A percentile compares a stretch with the other conserved stretches of the same genome.
These are phyloP conservation scores for Oplegnathus fasciatus DNA, from an alignment of 2,113 vertebrate species.

Conservation along the genomic window DNA sequence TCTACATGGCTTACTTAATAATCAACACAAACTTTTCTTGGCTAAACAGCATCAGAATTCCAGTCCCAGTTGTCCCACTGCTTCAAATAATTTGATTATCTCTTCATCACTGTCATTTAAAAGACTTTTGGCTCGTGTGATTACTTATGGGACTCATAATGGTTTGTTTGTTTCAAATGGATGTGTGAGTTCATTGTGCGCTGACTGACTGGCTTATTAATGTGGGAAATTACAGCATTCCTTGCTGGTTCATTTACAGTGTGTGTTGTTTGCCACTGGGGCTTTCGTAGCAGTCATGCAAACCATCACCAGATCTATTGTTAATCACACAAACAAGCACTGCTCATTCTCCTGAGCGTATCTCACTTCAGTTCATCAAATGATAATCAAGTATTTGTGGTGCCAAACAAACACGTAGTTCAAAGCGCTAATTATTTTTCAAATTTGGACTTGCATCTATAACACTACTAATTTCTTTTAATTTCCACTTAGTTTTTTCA, in stretches of 20 bases:
- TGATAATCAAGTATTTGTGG: slow-evolving; percentile 16
- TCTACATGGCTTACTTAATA: slow-evolving; percentile 1
- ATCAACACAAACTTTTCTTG: slow-evolving; percentile 2
- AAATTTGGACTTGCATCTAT: background rate
- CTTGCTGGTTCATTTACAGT: background rate
- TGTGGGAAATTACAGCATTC: background rate
- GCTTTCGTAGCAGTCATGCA: slow-evolving; percentile 21
- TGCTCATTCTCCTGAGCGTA: slow-evolving; percentile 21
- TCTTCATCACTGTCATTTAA: background rate
- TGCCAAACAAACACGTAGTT: background rate
- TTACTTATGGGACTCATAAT: slow-evolving; percentile 23
- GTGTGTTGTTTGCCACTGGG: background rate
- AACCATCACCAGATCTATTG: slow-evolving; percentile 6
- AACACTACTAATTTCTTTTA: background rate
- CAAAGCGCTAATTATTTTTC: background rate
- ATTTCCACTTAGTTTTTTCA: background rate
- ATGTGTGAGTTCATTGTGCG: background rate
- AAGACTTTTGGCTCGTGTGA: slow-evolving; percentile 16
- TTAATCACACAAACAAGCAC: slow-evolving; percentile 23
- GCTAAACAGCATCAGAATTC: slow-evolving; percentile 15
- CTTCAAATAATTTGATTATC: slow-evolving; percentile 36
- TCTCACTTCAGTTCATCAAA: slow-evolving; percentile 17
- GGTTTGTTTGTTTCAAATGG: slow-evolving; percentile 26
- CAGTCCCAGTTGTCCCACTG: slow-evolving; percentile 5
- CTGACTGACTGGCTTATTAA: slow-evolving; percentile 32